Evolutionary conservation across 2,113 vertebrate species (phyloP), one percentile per base, ranked within the genome.

Genomic region (Pseudolaguvia tuberculata): DNA sequence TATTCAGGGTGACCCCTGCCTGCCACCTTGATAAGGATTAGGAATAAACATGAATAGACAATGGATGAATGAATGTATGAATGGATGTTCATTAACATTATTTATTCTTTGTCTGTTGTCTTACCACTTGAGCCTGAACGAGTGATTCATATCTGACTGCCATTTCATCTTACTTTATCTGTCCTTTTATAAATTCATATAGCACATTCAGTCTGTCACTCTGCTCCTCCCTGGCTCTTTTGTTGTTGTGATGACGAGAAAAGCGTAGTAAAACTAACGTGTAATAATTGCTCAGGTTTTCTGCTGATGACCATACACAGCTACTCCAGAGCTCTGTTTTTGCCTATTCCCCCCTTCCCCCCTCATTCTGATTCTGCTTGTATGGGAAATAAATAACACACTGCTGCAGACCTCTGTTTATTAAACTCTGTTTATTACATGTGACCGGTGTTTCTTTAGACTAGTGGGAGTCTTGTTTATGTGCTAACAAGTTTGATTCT

Each of bases 291-390:
- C 47, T 52, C 25, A 73, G 21, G 52, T 48, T 67, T 47, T 67
- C 29, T 25, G 18, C 56, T 77, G 21, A 68, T 76, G 52, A 73
- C 73, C 31, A 67, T 56, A 68, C n/a, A 52, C 27, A 18, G n/a
- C 61, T n/a, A 35, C 50, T 29, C 70, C 29, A 50, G 70, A 57
- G 51, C 45, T 59, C 29, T 53, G 72, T 15, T 25, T 27, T 42
- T 65, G 42, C 29, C 39, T 66, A 47, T 12, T 21, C 13, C 51
- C 56, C 17, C 31, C 45, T 47, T 66, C 42, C 42, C 14, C 71
- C 68, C 59, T 53, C 21, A 61, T 72, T 21, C n/a, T 59, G 35
- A 39, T 39, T 14, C 20, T 53, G 57, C 48, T 52, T 68, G n/a
- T 20, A 23, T 73, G 66, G 69, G 20, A 55, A 59, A 75, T 50